Conservation (phyloP, 2,797 vertebrate species). For the Lophius americanus region DNA sequence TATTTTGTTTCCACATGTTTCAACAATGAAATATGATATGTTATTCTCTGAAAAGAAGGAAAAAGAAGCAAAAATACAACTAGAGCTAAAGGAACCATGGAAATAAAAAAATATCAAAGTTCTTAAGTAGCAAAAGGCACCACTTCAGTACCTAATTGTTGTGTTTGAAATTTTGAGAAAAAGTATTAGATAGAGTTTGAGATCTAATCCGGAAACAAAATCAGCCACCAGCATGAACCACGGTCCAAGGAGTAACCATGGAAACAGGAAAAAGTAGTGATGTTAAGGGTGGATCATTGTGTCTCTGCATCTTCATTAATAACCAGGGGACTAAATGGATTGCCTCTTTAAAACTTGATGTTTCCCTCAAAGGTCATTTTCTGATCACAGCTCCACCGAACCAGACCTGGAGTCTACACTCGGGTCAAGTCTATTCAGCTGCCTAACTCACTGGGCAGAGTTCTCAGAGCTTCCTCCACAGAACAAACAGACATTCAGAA, state of each 20-base stretch:
- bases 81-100: too few species aligned
- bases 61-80: too few species aligned
- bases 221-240: too few species aligned
- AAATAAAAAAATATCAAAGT: too few species aligned
- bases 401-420: conserved; percentile 49
- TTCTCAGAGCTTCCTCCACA: conserved; percentile 54
- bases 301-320: neutral
- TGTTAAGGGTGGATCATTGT: neutral
- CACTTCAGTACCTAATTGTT: too few species aligned
- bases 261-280: neutral
- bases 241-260: neutral
- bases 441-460: conserved; percentile 58
- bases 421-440: conserved; percentile 33
- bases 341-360: neutral
- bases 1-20: neutral
- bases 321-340: neutral
- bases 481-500: conserved; percentile 47
- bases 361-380: neutral
- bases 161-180: too few species aligned
- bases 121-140: too few species aligned
- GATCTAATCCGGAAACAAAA: too few species aligned
- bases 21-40: too few species aligned
- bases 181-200: too few species aligned
- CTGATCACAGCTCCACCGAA: conserved; percentile 18
- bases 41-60: too few species aligned